These are phyloP conservation scores for Margaritifera margaritifera DNA, from an alignment of 2,888 invertebrate species.

Conservation along the genomic window DNA sequence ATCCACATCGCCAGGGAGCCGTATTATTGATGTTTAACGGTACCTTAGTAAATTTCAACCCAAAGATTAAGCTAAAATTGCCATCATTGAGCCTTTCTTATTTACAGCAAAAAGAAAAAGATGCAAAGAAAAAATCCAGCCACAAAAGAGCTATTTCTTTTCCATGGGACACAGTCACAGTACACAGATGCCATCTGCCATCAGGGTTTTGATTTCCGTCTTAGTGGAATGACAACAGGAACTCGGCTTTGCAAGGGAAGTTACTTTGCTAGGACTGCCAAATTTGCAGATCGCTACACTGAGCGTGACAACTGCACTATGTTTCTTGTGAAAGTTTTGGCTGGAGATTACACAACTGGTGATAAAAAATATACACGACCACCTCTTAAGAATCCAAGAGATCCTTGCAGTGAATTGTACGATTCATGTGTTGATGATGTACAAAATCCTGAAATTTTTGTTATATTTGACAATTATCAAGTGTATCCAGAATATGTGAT, in stretches of 20 bases:
- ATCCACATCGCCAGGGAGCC: background rate
- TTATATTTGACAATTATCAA: conserved; percentile 61
- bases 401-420: conserved; percentile 51
- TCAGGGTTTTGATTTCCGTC: conserved; percentile 62
- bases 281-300: conserved; percentile 45
- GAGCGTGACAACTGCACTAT: conserved; percentile 30
- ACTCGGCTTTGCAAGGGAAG: conserved; percentile 57
- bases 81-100: background rate
- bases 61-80: background rate
- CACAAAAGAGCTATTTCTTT: conserved; percentile 40
- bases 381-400: conserved; percentile 47
- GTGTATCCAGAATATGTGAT: conserved; percentile 65
- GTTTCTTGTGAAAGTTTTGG: conserved; percentile 59
- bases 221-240: conserved; percentile 53
- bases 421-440: conserved; percentile 62
- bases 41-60: no score
- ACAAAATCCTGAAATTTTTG: conserved; percentile 54
- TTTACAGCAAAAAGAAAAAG: conserved; percentile 46
- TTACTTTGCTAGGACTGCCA: conserved; percentile 56
- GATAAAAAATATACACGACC: conserved; percentile 51
- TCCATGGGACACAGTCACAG: conserved; percentile 53
- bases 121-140: conserved; percentile 37
- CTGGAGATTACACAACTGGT: conserved; percentile 55
- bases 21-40: background rate
- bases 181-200: conserved; percentile 52